Evolutionary conservation across 2,888 invertebrate species (phyloP).

Genomic region (Eupsilia transversa): DNA sequence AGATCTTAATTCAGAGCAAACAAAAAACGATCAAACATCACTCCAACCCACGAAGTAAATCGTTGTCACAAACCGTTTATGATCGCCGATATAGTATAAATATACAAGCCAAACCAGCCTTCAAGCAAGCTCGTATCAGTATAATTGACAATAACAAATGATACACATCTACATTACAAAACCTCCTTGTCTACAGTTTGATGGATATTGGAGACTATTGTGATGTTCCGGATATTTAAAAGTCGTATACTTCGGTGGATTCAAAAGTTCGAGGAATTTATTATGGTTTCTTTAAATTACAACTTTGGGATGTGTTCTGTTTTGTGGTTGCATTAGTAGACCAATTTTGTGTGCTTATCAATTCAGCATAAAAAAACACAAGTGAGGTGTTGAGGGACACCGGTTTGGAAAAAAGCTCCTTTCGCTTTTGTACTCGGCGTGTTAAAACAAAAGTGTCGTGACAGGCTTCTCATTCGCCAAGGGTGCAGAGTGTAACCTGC

Average conservation of each 20-base stretch:
- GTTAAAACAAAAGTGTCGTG: too few species aligned
- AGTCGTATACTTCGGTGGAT: conserved; percentile 8
- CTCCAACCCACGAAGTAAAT: conserved; percentile 39
- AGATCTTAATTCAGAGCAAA: conserved; percentile 43
- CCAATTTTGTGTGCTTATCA: background rate
- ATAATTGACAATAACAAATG: conserved; percentile 85
- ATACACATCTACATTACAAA: conserved; percentile 74
- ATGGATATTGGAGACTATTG: conserved; percentile 56
- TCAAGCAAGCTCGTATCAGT: conserved; percentile 75
- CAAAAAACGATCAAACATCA: conserved; percentile 33
- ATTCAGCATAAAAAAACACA: background rate
- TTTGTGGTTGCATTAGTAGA: background rate
- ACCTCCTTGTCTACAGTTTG: conserved; percentile 51
- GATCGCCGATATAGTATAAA: conserved; percentile 49
- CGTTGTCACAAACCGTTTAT: conserved; percentile 56
- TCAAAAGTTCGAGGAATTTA: background rate
- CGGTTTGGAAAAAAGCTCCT: too few species aligned
- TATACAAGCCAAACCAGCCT: conserved; percentile 65
- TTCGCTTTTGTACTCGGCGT: too few species aligned
- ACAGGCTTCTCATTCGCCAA: too few species aligned
- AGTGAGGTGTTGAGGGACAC: too few species aligned
- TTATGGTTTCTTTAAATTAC: background rate
- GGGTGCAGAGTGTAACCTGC: too few species aligned
- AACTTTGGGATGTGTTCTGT: background rate
- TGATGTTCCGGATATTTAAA: conserved; percentile 36